A percentile compares a stretch with the other conserved stretches of the same genome.
Evolutionary conservation across 2,113 vertebrate genomes (phyloP).

Genomic region (Clarias batrachus): DNA sequence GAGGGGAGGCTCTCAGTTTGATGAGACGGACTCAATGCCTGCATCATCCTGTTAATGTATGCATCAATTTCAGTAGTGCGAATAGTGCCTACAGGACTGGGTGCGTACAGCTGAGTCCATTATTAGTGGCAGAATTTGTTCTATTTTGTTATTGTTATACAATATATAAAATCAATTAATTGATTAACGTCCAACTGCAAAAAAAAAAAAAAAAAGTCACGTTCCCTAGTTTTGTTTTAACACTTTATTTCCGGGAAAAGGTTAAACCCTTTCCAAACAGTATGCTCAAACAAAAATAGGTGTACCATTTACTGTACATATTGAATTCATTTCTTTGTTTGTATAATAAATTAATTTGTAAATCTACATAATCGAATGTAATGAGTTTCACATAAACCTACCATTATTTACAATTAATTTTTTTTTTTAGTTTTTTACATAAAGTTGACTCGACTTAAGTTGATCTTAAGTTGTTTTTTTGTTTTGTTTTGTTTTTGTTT

Average conservation of each 20-base stretch:
- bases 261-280: neutral
- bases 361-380: too few species aligned
- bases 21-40: constrained; percentile 34
- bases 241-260: neutral
- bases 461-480: too few species aligned
- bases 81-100: neutral
- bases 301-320: too few species aligned
- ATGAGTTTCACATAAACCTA: too few species aligned
- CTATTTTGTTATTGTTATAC: neutral
- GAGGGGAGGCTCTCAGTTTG: constrained; percentile 53
- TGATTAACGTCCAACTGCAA: neutral
- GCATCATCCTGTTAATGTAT: constrained; percentile 3
- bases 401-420: too few species aligned
- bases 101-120: too few species aligned
- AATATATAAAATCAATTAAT: neutral
- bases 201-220: neutral
- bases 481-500: neutral
- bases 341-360: too few species aligned
- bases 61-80: neutral
- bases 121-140: neutral
- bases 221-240: neutral
- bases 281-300: too few species aligned
- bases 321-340: too few species aligned
- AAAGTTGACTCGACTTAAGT: too few species aligned
- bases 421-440: too few species aligned